These are phyloP conservation scores for Eremophila alpestris DNA, from an alignment of 2,797 vertebrate species.

Conservation along the genomic window DNA sequence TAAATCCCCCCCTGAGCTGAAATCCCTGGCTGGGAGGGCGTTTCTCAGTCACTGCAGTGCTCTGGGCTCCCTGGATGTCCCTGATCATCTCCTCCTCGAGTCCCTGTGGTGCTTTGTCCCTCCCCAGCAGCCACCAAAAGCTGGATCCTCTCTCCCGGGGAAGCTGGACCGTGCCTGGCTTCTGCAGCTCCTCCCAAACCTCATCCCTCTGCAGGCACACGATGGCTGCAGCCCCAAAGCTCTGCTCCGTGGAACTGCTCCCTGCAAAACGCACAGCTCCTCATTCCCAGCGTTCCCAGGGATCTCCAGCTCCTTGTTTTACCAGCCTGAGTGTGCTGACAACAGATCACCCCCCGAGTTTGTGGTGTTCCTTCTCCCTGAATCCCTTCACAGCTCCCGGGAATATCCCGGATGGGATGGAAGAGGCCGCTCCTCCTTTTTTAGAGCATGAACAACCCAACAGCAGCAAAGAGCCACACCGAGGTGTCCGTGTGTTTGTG, in stretches of 20 bases:
- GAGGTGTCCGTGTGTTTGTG: neutral
- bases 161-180: neutral
- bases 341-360: accelerated
- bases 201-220: accelerated
- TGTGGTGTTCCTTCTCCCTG: neutral
- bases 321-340: accelerated
- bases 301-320: neutral
- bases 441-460: neutral
- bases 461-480: neutral
- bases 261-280: neutral
- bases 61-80: neutral
- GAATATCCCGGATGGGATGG: accelerated
- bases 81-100: accelerated
- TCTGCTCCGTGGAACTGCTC: accelerated
- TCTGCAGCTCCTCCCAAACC: neutral
- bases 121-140: neutral
- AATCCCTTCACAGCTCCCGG: accelerated
- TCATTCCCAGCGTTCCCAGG: neutral
- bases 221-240: accelerated
- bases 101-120: neutral
- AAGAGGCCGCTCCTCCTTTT: accelerated
- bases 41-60: neutral
- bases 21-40: accelerated
- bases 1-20: neutral
- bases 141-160: neutral